Evolutionary conservation across 2,888 invertebrate species (phyloP).

Genomic region (Spicauda simplicius): DNA sequence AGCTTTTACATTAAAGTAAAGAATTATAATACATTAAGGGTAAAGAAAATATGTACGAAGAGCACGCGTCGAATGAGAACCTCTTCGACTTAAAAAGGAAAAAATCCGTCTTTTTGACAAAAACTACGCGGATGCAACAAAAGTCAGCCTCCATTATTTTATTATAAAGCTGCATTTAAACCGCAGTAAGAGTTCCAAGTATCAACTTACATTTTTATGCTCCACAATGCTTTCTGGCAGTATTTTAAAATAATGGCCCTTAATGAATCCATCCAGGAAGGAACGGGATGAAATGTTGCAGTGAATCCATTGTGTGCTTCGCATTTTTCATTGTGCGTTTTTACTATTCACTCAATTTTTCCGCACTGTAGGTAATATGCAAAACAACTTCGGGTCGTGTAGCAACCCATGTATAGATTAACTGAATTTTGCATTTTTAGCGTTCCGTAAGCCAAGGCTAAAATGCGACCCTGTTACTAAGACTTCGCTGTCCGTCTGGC

Average conservation of each 20-base stretch:
- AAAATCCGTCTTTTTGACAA: slow-evolving; percentile 4
- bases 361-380: not conserved
- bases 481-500: no score
- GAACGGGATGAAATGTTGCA: slow-evolving; percentile 24
- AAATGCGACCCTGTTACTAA: no score
- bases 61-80: not conserved
- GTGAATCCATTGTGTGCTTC: slow-evolving; percentile 16
- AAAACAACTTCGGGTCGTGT: not conserved
- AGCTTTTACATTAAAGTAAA: no score
- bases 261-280: slow-evolving; percentile 22
- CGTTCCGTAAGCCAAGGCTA: no score
- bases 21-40: no score
- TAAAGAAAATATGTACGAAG: no score
- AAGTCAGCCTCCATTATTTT: slow-evolving; percentile 18
- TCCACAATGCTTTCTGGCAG: slow-evolving; percentile 24
- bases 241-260: slow-evolving; percentile 28
- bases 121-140: slow-evolving; percentile 10
- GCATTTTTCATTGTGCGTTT: slow-evolving; percentile 14
- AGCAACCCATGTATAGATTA: no score
- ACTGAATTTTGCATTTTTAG: no score
- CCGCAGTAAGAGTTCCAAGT: slow-evolving; percentile 6
- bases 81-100: not conserved
- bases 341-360: slow-evolving; percentile 10
- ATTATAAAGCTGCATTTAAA: slow-evolving; percentile 1
- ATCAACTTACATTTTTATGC: slow-evolving; percentile 27